These are phyloP conservation scores for Columba livia DNA, from an alignment of 2,113 vertebrate genomes.

Conservation along the genomic window DNA sequence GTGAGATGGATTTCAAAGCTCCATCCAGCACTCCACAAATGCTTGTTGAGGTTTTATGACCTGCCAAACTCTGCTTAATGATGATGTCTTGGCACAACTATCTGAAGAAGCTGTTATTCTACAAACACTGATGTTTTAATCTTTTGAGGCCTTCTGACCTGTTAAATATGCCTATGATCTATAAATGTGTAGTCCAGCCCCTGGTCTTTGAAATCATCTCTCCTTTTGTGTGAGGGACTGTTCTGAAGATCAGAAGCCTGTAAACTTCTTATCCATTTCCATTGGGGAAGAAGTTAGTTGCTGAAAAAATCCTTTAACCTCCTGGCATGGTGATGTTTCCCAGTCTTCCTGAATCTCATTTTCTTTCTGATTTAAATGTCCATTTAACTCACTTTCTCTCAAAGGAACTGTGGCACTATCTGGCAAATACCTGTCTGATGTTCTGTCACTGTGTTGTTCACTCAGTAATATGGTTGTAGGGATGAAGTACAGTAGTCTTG, in stretches of 20 bases:
- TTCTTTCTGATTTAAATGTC: neutral
- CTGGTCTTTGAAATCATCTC: constrained; percentile 42
- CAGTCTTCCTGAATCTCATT: neutral
- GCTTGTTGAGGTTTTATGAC: constrained; percentile 30
- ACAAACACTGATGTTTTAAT: constrained; percentile 26
- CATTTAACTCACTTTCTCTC: neutral
- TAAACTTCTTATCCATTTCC: constrained; percentile 29
- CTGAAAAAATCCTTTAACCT: constrained; percentile 13
- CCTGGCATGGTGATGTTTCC: neutral
- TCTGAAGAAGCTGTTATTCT: constrained; percentile 13
- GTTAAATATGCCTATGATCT: constrained; percentile 47
- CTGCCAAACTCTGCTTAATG: constrained; percentile 6
- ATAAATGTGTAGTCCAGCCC: neutral
- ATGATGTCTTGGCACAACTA: constrained; percentile 15
- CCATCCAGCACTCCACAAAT: neutral
- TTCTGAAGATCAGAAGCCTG: constrained; percentile 34
- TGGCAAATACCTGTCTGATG: neutral
- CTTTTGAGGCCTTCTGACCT: constrained; percentile 44
- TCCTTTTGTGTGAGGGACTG: constrained; percentile 5
- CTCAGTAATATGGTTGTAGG: neutral
- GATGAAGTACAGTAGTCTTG: neutral
- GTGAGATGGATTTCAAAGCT: constrained; percentile 14
- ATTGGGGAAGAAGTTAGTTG: neutral
- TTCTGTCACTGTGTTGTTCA: neutral
- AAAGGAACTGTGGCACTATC: neutral